phyloP scores from a whole-genome alignment of 2,797 vertebrate genomes.

The Takifugu rubripes region DNA sequence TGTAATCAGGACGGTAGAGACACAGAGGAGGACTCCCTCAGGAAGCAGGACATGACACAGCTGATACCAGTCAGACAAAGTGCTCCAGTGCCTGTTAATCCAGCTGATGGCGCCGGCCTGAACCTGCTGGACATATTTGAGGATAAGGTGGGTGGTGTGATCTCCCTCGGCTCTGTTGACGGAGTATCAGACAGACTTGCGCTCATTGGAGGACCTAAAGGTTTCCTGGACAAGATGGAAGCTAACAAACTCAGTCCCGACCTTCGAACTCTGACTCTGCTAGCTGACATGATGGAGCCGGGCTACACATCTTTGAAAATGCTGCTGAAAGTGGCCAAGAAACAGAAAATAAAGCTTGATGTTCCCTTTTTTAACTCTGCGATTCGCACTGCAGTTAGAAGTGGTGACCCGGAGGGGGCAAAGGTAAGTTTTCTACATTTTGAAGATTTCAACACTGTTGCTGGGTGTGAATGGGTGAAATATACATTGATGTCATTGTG shows the following conservation, averaged over 20 bases:
- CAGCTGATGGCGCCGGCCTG: conserved; percentile 40
- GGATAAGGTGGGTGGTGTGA: conserved; percentile 38
- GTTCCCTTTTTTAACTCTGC: conserved; percentile 86
- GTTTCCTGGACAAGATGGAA: conserved; percentile 85
- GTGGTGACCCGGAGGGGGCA: conserved; percentile 79
- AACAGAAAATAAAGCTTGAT: conserved; percentile 78
- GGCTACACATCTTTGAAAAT: conserved; percentile 67
- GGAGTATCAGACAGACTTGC: conserved; percentile 76
- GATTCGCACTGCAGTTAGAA: conserved; percentile 81
- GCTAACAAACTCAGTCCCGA: conserved; percentile 71
- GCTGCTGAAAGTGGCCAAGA: conserved; percentile 74
- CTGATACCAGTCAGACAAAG: conserved; percentile 32
- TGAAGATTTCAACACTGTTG: background rate
- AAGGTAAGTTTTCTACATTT: conserved; percentile 72
- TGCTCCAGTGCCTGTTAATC: conserved; percentile 1
- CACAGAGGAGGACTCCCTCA: background rate
- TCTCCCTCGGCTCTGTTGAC: conserved; percentile 77
- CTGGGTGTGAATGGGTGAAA: too few relatives aligned
- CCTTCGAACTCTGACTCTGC: conserved; percentile 84
- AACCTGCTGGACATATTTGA: conserved; percentile 82
- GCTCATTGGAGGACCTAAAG: conserved; percentile 79
- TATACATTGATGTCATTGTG: background rate
- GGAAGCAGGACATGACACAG: conserved; percentile 10
- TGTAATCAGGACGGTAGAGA: background rate
- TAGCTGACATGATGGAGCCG: conserved; percentile 81